Evolutionary conservation across 1,140 invertebrate genomes (phyloP).

Genomic region (Lepidurus packardi): DNA sequence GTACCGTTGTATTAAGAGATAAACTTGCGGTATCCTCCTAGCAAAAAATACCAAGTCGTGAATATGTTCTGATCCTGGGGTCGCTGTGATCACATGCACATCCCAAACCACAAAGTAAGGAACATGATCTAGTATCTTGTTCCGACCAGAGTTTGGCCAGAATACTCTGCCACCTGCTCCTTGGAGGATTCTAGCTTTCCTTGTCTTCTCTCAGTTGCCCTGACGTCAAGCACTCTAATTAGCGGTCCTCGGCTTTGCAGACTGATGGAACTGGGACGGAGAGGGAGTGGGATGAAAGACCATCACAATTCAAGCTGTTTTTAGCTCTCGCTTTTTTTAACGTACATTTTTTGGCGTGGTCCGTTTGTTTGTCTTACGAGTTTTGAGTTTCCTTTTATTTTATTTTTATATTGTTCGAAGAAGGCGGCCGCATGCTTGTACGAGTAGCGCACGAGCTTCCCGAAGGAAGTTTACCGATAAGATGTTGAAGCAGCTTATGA

Average conservation of each 20-base stretch:
- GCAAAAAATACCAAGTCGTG: not conserved
- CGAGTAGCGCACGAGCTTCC: no score
- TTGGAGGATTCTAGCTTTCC: not conserved
- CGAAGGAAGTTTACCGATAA: no score
- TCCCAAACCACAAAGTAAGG: not conserved
- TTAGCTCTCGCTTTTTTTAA: not conserved
- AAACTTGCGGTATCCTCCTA: not conserved
- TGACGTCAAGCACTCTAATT: conserved; percentile 8
- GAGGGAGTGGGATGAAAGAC: not conserved
- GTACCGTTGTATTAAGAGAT: conserved; percentile 20
- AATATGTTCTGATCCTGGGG: conserved; percentile 11
- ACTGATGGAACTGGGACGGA: not conserved
- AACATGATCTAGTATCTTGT: not conserved
- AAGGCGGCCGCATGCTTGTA: no score
- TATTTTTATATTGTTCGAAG: no score
- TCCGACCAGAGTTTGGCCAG: not conserved
- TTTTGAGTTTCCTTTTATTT: not conserved
- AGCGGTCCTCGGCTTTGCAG: not conserved
- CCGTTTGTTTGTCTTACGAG: not conserved
- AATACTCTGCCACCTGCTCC: not conserved
- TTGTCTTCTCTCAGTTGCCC: not conserved
- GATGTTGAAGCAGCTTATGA: no score
- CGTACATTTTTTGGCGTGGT: not conserved
- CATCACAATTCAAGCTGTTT: not conserved
- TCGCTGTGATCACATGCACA: not conserved